Base-by-base conservation (phyloP, 2,113 vertebrate species). In the Megaptera novaeangliae region DNA sequence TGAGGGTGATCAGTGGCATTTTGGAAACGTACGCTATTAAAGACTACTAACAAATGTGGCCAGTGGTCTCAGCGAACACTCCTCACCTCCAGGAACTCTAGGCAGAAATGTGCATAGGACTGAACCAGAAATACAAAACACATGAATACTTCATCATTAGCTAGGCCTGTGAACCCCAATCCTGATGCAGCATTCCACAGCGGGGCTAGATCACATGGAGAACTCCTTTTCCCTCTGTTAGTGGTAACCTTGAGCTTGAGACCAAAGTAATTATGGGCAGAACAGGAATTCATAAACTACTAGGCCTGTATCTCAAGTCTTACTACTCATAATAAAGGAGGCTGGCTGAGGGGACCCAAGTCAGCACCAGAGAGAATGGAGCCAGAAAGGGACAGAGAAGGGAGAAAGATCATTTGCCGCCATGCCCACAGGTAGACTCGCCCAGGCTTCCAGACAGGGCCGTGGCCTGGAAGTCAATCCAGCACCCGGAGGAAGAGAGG, bases 141-240 rank as follows among this genome's bases (percentile, higher is more conserved):
- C 17, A 25, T 1, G 1, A 39, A 27, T n/a, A 34, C 34, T 25
- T 29, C 11, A 29, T 18, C 34, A 41, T 57, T 4, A 74, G 55
- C 44, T 23, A 23, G 71, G 63, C 57, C 71, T 18, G 41, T 34
- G 66, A 34, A 7, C 10, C 85, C 21, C 8, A 12, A 7, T 44
- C 59, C 74, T 25, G 14, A 27, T 0, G 21, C 3, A 14, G 88
- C 27, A 12, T 6, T 41, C 34, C 18, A 21, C 6, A 52, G 12
- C 5, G 0, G 52, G 20, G 61, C 13, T 7, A 5, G 18, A 41
- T 6, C 74, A 39, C 8, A 2, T 1, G 1, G 68, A 68, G 41
- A 49, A 36, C 23, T 9, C 39, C 13, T 81, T 61, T 63, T 36
- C 18, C 63, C 39, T 36, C 63, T 6, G 4, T 11, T 1, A 61